phyloP scores from a whole-genome alignment of 2,113 vertebrate genomes.

The Mirza zaza region DNA sequence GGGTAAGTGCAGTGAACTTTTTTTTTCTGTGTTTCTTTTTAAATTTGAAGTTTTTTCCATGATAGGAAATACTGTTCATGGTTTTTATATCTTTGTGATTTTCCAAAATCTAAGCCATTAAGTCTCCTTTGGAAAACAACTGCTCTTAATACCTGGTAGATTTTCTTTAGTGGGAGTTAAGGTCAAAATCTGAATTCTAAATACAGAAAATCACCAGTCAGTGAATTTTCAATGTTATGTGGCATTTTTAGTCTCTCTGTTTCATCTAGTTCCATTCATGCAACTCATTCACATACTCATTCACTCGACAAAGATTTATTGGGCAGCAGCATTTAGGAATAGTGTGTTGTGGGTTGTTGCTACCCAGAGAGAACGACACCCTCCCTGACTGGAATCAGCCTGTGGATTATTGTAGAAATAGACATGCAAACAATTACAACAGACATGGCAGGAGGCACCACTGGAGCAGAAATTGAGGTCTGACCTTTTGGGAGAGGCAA shows the following conservation, averaged over 20 bases:
- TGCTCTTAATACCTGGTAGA: conserved; percentile 48
- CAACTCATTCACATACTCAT: conserved; percentile 55
- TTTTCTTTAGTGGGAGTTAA: conserved; percentile 52
- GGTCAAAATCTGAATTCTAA: conserved; percentile 72
- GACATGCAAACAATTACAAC: neutral
- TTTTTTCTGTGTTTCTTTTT: neutral
- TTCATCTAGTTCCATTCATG: conserved; percentile 38
- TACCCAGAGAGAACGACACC: neutral
- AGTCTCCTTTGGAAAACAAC: conserved; percentile 54
- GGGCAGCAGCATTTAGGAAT: neutral
- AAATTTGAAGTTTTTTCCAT: conserved; percentile 45
- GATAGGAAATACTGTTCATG: conserved; percentile 10
- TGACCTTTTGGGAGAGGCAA: neutral
- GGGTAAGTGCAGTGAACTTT: neutral
- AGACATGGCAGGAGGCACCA: neutral
- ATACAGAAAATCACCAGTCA: conserved; percentile 57
- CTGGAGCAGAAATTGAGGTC: neutral
- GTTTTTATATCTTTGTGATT: conserved; percentile 40
- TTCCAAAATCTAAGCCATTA: conserved; percentile 50
- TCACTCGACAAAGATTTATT: conserved; percentile 24
- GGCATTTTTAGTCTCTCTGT: conserved; percentile 45
- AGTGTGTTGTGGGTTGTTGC: neutral
- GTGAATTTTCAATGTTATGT: conserved; percentile 59
- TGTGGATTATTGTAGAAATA: neutral
- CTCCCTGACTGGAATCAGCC: neutral